Evolutionary conservation across 1,140 invertebrate genomes (phyloP), one percentile per base, ranked within the genome.

Genomic region (Philotrypesis tridentata): DNA sequence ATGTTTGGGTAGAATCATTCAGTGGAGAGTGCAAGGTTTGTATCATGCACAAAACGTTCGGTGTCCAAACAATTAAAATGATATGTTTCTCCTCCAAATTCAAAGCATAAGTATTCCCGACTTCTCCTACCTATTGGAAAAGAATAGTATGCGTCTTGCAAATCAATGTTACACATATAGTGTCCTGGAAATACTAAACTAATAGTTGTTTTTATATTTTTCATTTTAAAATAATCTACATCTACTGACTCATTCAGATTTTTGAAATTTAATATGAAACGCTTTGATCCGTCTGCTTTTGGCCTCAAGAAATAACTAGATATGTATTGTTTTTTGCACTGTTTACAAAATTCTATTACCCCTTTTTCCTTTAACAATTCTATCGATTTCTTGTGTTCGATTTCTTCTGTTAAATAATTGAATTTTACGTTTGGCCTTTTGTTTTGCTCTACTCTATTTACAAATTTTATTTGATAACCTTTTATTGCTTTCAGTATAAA

Each of bases 401-500:
- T 17, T 40, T 80, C 67, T 23, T 31, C 12, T 72, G 4, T 55
- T 55, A 23, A 25, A 5, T 3, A 29, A 17, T 31, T 17, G 25
- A 73, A 29, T 37, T 14, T 29, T 2, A 25, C 5, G 3, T 8
- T 27, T 7, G 40, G 43, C 6, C 1, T 5, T 29, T 27, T 3
- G 3, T 14, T 4, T 29, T 73, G 40, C 0, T 6, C 1, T 8
- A 75, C 37, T 82, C 67, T 75, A 14, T 40, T 63, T 2, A 7
- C 7, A 71, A 85, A 83, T 60, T 70, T 71, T n/a, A 86, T 80
- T 83, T 83, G 85, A 68, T 82, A 80, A n/a, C 84, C 84, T 14
- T 12, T 77, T 25, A 85, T 63, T 48, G 74, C 83, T 55, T 77
- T 21, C 14, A 85, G 63, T 27, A 85, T 68, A 73, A 84, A 84